Evolutionary conservation across 2,888 invertebrate species (phyloP), one percentile per base, ranked within the genome.

Genomic region (Patella caerulea): DNA sequence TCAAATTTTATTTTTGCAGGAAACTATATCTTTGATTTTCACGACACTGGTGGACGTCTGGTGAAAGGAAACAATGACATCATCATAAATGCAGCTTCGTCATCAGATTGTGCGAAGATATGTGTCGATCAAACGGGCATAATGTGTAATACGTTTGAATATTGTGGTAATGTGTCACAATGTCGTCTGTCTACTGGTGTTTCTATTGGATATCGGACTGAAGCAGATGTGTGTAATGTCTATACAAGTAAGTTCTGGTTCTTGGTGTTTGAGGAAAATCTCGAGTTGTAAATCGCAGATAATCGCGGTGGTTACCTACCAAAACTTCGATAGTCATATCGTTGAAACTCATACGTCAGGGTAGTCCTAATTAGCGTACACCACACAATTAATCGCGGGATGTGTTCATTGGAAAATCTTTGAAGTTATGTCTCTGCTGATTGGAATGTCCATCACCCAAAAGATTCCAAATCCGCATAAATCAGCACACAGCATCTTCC

Each of bases 11-110:
- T 73, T 15, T 9, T 79, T 53, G 7, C 73, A 86, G 86, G 84
- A 72, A 82, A 80, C 72, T 85, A 83, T 75, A 34, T 85, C 3
- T 74, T 78, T 74, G 86, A 86, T 79, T 86, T 86, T 73, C 74
- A 45, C 9, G 29, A 71, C 55, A 82, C 75, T 14, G 29, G 55
- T 9, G 78, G 78, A 2, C 74, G 74, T 14, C 72, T 78, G 17
- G 74, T 83, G 54, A 73, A 72, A 14, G 78, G 82, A 19, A 77
- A 74, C n/a, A 79, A 82, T 55, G 77, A 81, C 73, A 52, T 74
- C 9, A 70, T 82, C 3, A 45, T 81, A n/a, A 54, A 73, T 15
- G 81, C 78, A 29, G 75, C 84, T n/a, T 77, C 82, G 0, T 74
- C 75, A 9, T 76, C 78, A 1, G 78, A 82, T 14, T 88, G 88